Evolutionary conservation across 2,888 invertebrate species (phyloP).

Genomic region (Malthinus flaveolus): DNA sequence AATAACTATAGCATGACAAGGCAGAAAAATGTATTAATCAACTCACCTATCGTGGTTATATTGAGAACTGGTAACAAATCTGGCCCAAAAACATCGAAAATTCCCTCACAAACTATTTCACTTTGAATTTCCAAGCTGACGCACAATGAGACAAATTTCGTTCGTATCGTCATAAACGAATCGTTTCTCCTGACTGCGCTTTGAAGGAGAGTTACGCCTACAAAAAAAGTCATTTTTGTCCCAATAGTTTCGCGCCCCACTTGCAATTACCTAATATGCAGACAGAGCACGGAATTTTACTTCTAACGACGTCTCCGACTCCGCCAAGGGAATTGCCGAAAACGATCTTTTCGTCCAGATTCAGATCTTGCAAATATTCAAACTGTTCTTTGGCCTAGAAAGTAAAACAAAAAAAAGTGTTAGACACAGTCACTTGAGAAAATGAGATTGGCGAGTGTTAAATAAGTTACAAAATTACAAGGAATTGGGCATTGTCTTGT

Average conservation of each 20-base stretch:
- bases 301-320: conserved; percentile 29
- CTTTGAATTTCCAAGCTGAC: conserved; percentile 83
- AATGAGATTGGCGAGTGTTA: no score
- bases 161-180: conserved; percentile 76
- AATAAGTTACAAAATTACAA: no score
- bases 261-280: conserved; percentile 36
- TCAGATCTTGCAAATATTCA: conserved; percentile 9
- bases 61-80: conserved; percentile 54
- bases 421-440: no score
- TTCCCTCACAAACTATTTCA: conserved; percentile 81
- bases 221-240: conserved; percentile 18
- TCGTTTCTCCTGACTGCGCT: conserved; percentile 70
- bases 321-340: conserved; percentile 3
- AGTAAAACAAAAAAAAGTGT: no score
- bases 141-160: conserved; percentile 81
- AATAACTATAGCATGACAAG: conserved; percentile 51
- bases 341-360: background rate
- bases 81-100: conserved; percentile 79
- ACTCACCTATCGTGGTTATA: conserved; percentile 38
- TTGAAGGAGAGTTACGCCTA: conserved; percentile 77
- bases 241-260: background rate
- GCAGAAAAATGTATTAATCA: background rate
- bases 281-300: conserved; percentile 34
- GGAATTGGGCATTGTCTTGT: no score
- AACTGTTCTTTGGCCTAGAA: conserved; percentile 13